A percentile compares a stretch with the other conserved stretches of the same genome.
Evolutionary conservation across 2,888 invertebrate genomes (phyloP).

Genomic region (Arctia plantaginis): DNA sequence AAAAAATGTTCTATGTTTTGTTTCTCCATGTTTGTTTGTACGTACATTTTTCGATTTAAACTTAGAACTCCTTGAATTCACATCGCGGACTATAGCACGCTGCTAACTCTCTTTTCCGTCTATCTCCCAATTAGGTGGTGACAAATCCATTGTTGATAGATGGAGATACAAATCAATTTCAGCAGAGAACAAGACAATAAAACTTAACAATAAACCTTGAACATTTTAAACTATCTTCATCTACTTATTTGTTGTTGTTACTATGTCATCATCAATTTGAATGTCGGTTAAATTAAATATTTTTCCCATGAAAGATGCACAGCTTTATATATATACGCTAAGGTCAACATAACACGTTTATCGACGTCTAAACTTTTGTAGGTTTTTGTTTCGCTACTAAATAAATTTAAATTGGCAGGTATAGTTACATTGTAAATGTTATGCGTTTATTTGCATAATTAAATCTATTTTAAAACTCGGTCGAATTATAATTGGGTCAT

Average conservation of each 20-base stretch:
- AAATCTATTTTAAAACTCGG: constrained; percentile 6
- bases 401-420: constrained; percentile 10
- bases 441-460: constrained; percentile 9
- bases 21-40: neutral
- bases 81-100: neutral
- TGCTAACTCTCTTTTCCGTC: neutral
- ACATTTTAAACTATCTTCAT: neutral
- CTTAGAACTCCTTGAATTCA: neutral
- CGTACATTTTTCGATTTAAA: neutral
- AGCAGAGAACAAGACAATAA: neutral
- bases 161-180: neutral
- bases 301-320: neutral
- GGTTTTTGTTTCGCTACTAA: neutral
- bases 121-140: neutral
- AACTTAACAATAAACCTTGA: neutral
- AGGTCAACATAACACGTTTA: neutral
- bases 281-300: neutral
- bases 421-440: neutral
- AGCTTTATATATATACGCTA: neutral
- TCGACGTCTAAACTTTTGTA: neutral
- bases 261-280: neutral
- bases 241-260: neutral
- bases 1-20: neutral
- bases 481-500: constrained; percentile 16
- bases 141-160: neutral